Base-by-base conservation (phyloP, 2,113 vertebrate genomes). In the Tachysurus fulvidraco region DNA sequence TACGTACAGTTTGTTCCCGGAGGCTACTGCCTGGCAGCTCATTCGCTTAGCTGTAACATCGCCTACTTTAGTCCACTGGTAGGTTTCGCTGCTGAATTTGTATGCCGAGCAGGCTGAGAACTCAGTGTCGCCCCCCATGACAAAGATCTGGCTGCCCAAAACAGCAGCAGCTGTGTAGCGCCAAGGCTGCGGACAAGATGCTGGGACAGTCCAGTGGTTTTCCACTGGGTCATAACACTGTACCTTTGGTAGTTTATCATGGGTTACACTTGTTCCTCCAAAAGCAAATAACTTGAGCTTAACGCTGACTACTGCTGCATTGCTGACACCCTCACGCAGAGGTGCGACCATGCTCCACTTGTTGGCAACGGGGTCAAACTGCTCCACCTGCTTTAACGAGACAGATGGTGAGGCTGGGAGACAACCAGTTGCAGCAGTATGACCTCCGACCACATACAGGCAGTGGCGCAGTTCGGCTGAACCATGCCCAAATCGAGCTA, bases 291-390 rank as follows among this genome's bases (percentile, higher is more conserved):
- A 94, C 90, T 96, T 96, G 85, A 95, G 94, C 85, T 96, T 96
- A 86, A 96, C 95, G 12, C 96, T 96, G 77, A 96, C 96, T 23
- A 96, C 96, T 0, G 96, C 96, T 5, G 96, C 96, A 25, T 96
- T 96, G 90, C 96, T 96, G 23, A 96, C 96, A 0, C 96, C 96
- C 80, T 96, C 96, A 74, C 95, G 92, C 41, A 96, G 92, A 0
- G 96, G 95, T 10, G 96, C 96, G 65, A 96, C 96, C 93, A 96
- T 95, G 86, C 94, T 95, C 96, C 96, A 96, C 91, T 96, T 96
- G 93, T 96, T 96, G 28, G 94, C 91, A 86, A 93, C 93, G 0
- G 96, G 96, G 89, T 96, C 95, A 36, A 95, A 96, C 90, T 96
- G 96, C 89, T 96, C 96, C 62, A 96, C 96, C 90, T 96, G 96